These are phyloP conservation scores for Hystrix cristata DNA, from an alignment of 2,113 vertebrate genomes.

Conservation along the genomic window DNA sequence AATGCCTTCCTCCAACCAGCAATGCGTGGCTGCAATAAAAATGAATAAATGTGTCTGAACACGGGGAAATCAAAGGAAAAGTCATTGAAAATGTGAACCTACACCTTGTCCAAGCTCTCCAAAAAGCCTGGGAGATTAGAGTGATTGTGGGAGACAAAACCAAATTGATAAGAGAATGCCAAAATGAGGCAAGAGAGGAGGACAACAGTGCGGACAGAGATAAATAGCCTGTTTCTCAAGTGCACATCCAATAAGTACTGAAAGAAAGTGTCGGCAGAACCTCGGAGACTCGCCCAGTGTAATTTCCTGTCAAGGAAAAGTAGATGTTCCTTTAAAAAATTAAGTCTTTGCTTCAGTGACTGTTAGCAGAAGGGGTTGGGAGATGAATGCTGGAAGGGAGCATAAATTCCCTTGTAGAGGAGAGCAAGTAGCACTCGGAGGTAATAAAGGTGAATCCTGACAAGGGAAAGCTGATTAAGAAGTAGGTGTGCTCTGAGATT, in stretches of 20 bases:
- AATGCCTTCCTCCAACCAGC: background rate
- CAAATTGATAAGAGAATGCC: constrained; percentile 67
- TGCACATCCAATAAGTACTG: background rate
- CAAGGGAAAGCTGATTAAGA: constrained; percentile 69
- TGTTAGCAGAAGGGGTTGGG: constrained; percentile 72
- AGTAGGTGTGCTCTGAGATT: background rate
- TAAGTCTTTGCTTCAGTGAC: constrained; percentile 75
- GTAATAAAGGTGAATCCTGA: constrained; percentile 56
- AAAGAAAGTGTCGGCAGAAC: constrained; percentile 59
- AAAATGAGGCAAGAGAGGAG: constrained; percentile 65
- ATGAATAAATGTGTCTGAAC: constrained; percentile 33
- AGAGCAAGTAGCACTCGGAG: constrained; percentile 35
- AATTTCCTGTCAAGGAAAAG: constrained; percentile 79
- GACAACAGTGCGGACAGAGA: constrained; percentile 59
- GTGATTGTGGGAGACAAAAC: constrained; percentile 75
- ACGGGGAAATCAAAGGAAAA: constrained; percentile 62
- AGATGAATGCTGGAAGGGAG: constrained; percentile 70
- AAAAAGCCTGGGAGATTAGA: constrained; percentile 28
- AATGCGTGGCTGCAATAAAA: constrained; percentile 40
- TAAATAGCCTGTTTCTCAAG: constrained; percentile 82
- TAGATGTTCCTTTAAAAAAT: constrained; percentile 75
- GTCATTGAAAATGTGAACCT: constrained; percentile 42
- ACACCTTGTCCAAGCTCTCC: constrained; percentile 52
- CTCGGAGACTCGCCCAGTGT: constrained; percentile 71
- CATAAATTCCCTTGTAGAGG: constrained; percentile 68